A percentile compares a stretch with the other conserved stretches of the same genome.
phyloP scores from a whole-genome alignment of 2,797 vertebrate species.

The Huso huso region DNA sequence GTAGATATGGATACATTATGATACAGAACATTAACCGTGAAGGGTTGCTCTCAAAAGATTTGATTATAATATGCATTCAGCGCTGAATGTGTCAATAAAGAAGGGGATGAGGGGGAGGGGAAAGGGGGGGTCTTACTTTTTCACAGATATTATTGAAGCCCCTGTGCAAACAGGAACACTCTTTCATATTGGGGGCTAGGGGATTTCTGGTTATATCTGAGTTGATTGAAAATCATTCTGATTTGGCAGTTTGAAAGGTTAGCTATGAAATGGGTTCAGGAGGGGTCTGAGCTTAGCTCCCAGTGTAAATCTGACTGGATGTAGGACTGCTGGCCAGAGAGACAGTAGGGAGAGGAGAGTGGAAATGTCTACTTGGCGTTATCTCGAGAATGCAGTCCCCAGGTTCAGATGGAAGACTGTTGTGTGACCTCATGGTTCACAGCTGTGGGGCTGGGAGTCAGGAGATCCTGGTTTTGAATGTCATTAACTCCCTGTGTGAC shows the following conservation, averaged over 20 bases:
- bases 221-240: constrained; percentile 37
- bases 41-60: constrained; percentile 1
- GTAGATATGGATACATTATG: constrained; percentile 11
- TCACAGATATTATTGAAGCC: constrained; percentile 15
- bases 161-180: constrained; percentile 21
- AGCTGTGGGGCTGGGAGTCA: constrained; percentile 21
- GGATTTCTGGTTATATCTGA: constrained; percentile 20
- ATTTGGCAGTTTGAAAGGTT: constrained; percentile 35
- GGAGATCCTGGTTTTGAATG: constrained; percentile 53
- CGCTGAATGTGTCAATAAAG: constrained; percentile 14
- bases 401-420: constrained; percentile 18
- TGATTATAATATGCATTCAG: constrained; percentile 2
- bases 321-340: constrained; percentile 5
- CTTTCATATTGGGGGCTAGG: constrained; percentile 21
- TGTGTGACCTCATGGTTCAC: constrained; percentile 15
- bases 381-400: constrained; percentile 22
- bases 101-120: too few relatives aligned
- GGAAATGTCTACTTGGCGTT: constrained; percentile 12
- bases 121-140: too few relatives aligned
- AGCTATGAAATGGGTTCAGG: constrained; percentile 27
- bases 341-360: neutral
- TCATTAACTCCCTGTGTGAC: constrained; percentile 57
- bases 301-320: constrained; percentile 12
- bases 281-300: constrained; percentile 17
- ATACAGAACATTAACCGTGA: constrained; percentile 7